These are phyloP conservation scores for Scalopus aquaticus DNA, from an alignment of 2,113 vertebrate species.

Conservation along the genomic window DNA sequence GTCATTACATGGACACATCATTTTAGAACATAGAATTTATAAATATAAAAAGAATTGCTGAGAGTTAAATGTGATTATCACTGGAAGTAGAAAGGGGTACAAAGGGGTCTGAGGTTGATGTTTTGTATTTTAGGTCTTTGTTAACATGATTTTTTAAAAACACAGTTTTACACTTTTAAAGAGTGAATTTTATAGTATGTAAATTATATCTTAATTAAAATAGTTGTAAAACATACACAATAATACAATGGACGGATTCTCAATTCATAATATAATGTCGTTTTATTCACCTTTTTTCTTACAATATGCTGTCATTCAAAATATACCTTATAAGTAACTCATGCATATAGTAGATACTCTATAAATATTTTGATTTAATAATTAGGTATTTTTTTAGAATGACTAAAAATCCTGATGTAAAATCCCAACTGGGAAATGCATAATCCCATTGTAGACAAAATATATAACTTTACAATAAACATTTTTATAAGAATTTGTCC, in stretches of 20 bases:
- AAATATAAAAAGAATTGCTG: background rate
- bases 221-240: background rate
- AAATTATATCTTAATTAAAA: background rate
- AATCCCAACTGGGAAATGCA: slow-evolving; percentile 78
- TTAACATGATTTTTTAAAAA: background rate
- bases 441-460: slow-evolving; percentile 84
- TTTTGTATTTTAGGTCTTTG: slow-evolving; percentile 47
- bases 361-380: slow-evolving; percentile 70
- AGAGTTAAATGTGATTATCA: background rate
- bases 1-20: background rate
- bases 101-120: background rate
- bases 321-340: slow-evolving; percentile 61
- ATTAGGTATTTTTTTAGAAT: slow-evolving; percentile 57
- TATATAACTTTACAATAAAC: slow-evolving; percentile 86
- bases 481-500: slow-evolving; percentile 83
- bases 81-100: background rate
- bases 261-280: slow-evolving; percentile 52
- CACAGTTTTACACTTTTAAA: slow-evolving; percentile 20
- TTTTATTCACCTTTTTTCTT: slow-evolving; percentile 73
- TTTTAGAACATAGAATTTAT: background rate
- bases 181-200: background rate
- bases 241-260: slow-evolving; percentile 60
- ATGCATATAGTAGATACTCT: slow-evolving; percentile 74
- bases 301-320: slow-evolving; percentile 74
- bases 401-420: slow-evolving; percentile 80